Base-by-base conservation (phyloP, 2,888 invertebrate species). In the Diarsia dahlii region DNA sequence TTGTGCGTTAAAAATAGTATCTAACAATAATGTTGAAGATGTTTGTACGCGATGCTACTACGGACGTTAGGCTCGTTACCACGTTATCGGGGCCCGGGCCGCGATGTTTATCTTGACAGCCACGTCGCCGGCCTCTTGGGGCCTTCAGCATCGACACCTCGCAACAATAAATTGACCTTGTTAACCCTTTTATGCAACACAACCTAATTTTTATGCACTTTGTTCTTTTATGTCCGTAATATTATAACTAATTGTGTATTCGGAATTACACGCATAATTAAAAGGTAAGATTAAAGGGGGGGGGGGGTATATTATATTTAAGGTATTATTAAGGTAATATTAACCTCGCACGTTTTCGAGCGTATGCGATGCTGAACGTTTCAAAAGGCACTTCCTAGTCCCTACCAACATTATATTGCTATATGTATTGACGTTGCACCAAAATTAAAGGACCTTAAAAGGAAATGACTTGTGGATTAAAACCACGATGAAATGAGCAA, bases 31-130 rank as follows among this genome's bases (percentile, higher is more conserved):
- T 72, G 76, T 60, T 66, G n/a, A 66, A 78, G 46, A 60, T 68
- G 72, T 93, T 77, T 89, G 91, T 84, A 74, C 85, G 75, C 89
- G 90, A 89, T 64, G 88, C 91, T 94, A 94, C 94, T 89, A 89
- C 91, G 90, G 92, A 93, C 93, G 93, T 93, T 92, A 90, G 91
- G 91, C 93, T 94, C 93, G 94, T 94, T 95, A 92, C 93, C 92
- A 90, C 91, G 92, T 94, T 94, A 95, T 95, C 94, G 91, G 88
- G 89, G 84, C 84, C 88, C 89, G 87, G 85, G 87, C 88, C 83
- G 91, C 88, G 95, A 95, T 95, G 89, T 81, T 92, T 93, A 95
- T 95, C 95, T 93, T 91, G 95, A 95, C 94, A 92, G 93, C 90
- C 92, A 89, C 92, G 92, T 90, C 92, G 92, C 93, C 94, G 95